phyloP scores from a whole-genome alignment of 1,140 invertebrate species.

The Mycetomoellerius zeteki region DNA sequence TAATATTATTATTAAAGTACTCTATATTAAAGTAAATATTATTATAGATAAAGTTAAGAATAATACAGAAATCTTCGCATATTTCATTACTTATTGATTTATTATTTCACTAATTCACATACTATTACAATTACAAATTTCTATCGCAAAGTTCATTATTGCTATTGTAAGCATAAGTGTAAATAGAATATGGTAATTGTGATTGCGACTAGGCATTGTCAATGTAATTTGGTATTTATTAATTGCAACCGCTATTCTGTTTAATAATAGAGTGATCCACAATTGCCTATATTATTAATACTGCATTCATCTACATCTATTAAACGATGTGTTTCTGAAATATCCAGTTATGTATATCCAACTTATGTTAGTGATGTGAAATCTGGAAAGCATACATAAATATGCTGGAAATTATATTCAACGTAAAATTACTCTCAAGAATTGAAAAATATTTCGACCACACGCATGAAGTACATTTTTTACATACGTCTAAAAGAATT shows the following conservation, averaged over 20 bases:
- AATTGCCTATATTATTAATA: slow-evolving; percentile 28
- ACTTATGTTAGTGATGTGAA: background rate
- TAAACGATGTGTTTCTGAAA: background rate
- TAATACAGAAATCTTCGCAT: background rate
- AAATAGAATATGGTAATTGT: slow-evolving; percentile 46
- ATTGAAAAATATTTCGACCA: background rate
- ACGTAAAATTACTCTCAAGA: background rate
- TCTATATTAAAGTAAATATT: too few species aligned
- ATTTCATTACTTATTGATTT: background rate
- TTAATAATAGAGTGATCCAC: slow-evolving; percentile 44
- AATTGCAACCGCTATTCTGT: slow-evolving; percentile 34
- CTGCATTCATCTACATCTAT: slow-evolving; percentile 14
- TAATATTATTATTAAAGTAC: background rate
- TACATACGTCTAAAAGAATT: background rate
- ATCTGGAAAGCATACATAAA: background rate
- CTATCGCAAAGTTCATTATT: slow-evolving; percentile 25
- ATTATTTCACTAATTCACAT: background rate
- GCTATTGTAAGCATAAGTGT: slow-evolving; percentile 6
- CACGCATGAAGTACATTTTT: background rate
- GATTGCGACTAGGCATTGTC: slow-evolving; percentile 23
- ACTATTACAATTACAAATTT: slow-evolving; percentile 41
- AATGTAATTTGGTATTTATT: slow-evolving; percentile 52
- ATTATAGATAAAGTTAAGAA: background rate
- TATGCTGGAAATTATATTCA: background rate
- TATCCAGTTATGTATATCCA: too few species aligned